phyloP scores from a whole-genome alignment of 1,140 invertebrate genomes.

The Callitettix versicolor region DNA sequence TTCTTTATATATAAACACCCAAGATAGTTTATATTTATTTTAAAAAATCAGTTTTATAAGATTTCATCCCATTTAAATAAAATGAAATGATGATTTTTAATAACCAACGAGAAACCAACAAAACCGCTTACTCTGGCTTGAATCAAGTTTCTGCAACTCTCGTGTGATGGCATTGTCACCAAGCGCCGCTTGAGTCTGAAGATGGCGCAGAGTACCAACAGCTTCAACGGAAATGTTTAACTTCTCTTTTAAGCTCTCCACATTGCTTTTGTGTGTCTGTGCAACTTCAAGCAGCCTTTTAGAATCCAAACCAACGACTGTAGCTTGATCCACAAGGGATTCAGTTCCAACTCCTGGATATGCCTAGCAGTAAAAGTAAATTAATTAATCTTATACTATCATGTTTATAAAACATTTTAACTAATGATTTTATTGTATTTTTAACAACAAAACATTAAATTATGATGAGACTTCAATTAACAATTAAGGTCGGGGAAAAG shows the following conservation, averaged over 20 bases:
- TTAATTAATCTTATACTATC: not conserved
- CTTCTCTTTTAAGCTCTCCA: conserved; percentile 27
- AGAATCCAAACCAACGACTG: conserved; percentile 30
- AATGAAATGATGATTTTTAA: too few species aligned
- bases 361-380: conserved; percentile 8
- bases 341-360: conserved; percentile 16
- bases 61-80: too few species aligned
- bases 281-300: conserved; percentile 15
- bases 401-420: not conserved
- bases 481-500: too few species aligned
- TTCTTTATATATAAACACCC: too few species aligned
- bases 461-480: too few species aligned
- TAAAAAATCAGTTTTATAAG: too few species aligned
- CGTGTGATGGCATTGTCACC: conserved; percentile 42
- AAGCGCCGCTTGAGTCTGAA: conserved; percentile 39
- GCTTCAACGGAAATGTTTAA: conserved; percentile 36
- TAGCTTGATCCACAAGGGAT: conserved; percentile 23
- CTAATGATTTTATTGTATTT: not conserved
- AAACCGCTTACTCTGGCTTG: not conserved
- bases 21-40: too few species aligned
- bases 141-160: conserved; percentile 33
- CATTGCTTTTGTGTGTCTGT: conserved; percentile 12
- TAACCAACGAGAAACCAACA: too few species aligned
- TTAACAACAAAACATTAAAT: too few species aligned
- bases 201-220: conserved; percentile 37